A percentile compares a stretch with the other conserved stretches of the same genome.
Conservation (phyloP, 2,888 invertebrate genomes). For the Epirrhoe alternata region DNA sequence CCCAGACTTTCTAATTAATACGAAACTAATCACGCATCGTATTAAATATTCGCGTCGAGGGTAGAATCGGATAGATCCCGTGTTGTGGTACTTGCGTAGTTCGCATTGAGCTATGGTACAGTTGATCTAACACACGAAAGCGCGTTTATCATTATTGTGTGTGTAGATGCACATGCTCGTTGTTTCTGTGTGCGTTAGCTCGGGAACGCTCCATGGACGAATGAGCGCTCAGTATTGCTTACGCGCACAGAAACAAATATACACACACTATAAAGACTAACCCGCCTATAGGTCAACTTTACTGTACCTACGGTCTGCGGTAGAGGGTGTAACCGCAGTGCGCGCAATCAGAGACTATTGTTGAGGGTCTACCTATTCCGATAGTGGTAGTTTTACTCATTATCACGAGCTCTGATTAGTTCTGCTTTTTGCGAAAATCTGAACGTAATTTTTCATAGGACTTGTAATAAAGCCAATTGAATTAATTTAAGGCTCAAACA, state of each 20-base stretch:
- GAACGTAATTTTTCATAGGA: not conserved
- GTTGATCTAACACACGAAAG: too few relatives aligned
- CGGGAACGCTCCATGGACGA: too few relatives aligned
- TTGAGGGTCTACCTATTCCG: conserved; percentile 37
- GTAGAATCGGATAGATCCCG: conserved; percentile 35
- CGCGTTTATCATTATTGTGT: too few relatives aligned
- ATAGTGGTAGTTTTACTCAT: conserved; percentile 18
- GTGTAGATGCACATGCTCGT: too few relatives aligned
- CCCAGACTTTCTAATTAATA: conserved; percentile 54
- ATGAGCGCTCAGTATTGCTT: too few relatives aligned
- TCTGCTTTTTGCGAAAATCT: not conserved
- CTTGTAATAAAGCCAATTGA: not conserved
- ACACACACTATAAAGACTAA: too few relatives aligned
- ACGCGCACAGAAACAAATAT: too few relatives aligned
- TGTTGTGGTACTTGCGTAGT: conserved; percentile 44
- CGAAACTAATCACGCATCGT: conserved; percentile 56
- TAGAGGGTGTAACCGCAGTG: conserved; percentile 60
- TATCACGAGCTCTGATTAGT: conserved; percentile 24
- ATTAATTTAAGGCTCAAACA: too few relatives aligned
- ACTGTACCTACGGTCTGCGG: conserved; percentile 47
- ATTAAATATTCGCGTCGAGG: conserved; percentile 57
- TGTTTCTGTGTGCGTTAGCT: too few relatives aligned
- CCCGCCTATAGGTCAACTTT: too few relatives aligned
- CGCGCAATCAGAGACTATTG: conserved; percentile 71
- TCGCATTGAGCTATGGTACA: conserved; percentile 3